phyloP scores from a whole-genome alignment of 2,113 vertebrate species.

The Melospiza melodia region DNA sequence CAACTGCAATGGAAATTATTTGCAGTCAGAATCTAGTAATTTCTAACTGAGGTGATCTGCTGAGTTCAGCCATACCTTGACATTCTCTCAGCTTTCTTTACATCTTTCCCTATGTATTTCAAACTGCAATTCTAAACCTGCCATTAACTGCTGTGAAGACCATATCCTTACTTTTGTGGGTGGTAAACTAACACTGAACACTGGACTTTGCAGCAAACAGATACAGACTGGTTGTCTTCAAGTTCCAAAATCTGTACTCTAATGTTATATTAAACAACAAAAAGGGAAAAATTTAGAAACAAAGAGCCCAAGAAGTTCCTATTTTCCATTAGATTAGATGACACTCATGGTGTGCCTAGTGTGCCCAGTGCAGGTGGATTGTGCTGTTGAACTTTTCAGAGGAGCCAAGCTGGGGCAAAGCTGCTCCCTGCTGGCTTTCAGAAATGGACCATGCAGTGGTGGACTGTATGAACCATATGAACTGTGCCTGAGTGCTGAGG shows the following conservation, averaged over 20 bases:
- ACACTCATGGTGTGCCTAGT: background rate
- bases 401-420: background rate
- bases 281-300: background rate
- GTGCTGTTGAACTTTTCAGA: background rate
- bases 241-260: background rate
- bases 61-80: background rate
- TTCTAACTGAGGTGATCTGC: background rate
- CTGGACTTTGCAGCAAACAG: background rate
- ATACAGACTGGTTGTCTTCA: background rate
- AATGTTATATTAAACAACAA: background rate
- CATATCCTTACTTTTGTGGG: background rate
- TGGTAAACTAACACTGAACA: background rate
- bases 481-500: background rate
- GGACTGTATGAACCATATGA: fast-evolving
- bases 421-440: background rate
- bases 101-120: background rate
- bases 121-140: background rate
- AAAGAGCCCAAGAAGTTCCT: background rate
- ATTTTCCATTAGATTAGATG: background rate
- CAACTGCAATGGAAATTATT: background rate
- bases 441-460: background rate
- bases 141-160: background rate
- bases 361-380: background rate
- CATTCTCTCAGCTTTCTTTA: background rate
- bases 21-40: background rate